phyloP scores from a whole-genome alignment of 2,113 vertebrate genomes.

The Epinephelus fuscoguttatus region DNA sequence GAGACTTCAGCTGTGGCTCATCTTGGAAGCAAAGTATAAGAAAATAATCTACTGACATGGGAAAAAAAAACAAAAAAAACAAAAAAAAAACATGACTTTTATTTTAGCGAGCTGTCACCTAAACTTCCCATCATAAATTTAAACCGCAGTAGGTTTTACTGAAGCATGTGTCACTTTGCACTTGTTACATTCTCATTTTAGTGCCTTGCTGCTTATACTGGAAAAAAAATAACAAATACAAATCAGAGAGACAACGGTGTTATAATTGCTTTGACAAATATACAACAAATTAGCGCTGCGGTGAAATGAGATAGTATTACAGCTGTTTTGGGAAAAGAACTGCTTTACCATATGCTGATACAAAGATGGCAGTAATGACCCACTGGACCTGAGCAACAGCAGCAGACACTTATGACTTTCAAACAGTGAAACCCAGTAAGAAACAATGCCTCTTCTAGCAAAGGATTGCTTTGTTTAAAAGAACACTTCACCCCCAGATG shows the following conservation, averaged over 20 bases:
- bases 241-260: conserved; percentile 15
- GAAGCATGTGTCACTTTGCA: conserved; percentile 17
- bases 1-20: neutral
- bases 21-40: neutral
- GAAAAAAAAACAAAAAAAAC: too few relatives aligned
- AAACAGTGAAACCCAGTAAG: neutral
- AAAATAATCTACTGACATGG: neutral
- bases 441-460: neutral
- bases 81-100: neutral
- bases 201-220: neutral
- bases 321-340: neutral
- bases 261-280: conserved; percentile 25
- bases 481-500: too few relatives aligned
- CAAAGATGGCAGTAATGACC: conserved; percentile 19
- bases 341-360: neutral
- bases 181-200: neutral
- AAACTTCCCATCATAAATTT: conserved; percentile 11
- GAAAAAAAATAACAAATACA: conserved; percentile 15
- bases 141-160: conserved; percentile 22
- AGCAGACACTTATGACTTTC: neutral
- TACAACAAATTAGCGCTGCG: neutral
- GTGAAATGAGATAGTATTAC: neutral
- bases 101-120: neutral
- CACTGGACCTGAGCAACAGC: neutral
- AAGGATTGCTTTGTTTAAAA: neutral